Evolutionary conservation across 1,140 invertebrate genomes (phyloP).

Genomic region (Ceratina australensis): DNA sequence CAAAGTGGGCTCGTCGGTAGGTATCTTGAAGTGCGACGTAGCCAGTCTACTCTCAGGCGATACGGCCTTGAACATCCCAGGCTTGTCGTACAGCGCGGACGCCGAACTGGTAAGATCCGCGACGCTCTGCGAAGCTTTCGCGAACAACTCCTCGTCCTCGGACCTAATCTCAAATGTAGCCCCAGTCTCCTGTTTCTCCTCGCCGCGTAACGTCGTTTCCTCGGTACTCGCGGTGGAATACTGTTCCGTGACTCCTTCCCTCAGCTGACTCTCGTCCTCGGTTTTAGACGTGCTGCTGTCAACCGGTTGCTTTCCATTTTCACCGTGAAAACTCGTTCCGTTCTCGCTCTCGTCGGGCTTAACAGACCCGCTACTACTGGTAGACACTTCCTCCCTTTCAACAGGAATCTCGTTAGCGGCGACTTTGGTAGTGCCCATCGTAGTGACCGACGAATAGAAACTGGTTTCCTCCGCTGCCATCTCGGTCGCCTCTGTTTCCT

Average conservation of each 20-base stretch:
- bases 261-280: constrained; percentile 2
- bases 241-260: neutral
- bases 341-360: neutral
- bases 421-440: constrained; percentile 19
- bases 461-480: constrained; percentile 72
- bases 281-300: neutral
- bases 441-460: constrained; percentile 63
- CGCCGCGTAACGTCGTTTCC: neutral
- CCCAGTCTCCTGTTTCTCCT: neutral
- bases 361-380: no score
- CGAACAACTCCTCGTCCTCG: constrained; percentile 73
- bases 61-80: constrained; percentile 77
- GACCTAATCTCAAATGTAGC: constrained; percentile 1
- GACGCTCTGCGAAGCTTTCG: constrained; percentile 77
- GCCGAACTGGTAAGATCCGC: constrained; percentile 80
- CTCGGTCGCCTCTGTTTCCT: constrained; percentile 58
- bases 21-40: constrained; percentile 72
- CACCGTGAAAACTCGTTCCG: neutral
- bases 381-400: constrained; percentile 23
- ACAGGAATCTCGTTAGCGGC: constrained; percentile 43
- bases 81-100: constrained; percentile 76
- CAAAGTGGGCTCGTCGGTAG: constrained; percentile 79
- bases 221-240: neutral
- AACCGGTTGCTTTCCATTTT: constrained; percentile 23
- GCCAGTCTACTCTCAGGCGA: constrained; percentile 71